Evolutionary conservation across 1,140 invertebrate species (phyloP).

Genomic region (Hycleus cichorii): DNA sequence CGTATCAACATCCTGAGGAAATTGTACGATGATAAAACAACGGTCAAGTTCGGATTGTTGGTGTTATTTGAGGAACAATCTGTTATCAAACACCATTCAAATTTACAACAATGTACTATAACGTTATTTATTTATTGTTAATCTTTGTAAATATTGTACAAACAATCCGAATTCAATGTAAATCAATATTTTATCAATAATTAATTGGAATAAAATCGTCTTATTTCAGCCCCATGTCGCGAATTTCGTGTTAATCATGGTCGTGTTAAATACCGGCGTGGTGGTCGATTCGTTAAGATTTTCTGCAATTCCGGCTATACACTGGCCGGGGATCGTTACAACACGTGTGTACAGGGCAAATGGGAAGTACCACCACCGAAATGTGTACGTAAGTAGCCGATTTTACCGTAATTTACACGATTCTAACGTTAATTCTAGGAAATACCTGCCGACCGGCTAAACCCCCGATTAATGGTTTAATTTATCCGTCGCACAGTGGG

Average conservation of each 20-base stretch:
- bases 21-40: not conserved
- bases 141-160: no score
- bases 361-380: constrained; percentile 31
- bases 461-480: constrained; percentile 45
- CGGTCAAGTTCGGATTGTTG: constrained; percentile 5
- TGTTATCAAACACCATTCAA: no score
- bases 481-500: constrained; percentile 43
- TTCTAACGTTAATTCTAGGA: not conserved
- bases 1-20: constrained; percentile 11
- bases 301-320: constrained; percentile 31
- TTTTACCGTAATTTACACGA: not conserved
- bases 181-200: no score
- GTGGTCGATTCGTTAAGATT: constrained; percentile 27
- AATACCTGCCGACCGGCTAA: constrained; percentile 14
- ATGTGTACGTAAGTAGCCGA: constrained; percentile 35
- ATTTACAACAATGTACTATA: no score
- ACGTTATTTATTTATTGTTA: no score
- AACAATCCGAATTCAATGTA: no score
- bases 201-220: no score
- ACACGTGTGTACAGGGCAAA: constrained; percentile 26
- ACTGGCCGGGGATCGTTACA: constrained; percentile 33
- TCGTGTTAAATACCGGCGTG: constrained; percentile 22
- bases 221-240: not conserved
- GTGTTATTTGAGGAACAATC: no score
- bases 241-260: constrained; percentile 19